These are phyloP conservation scores for Ormyrus nitidulus DNA, from an alignment of 2,888 invertebrate species.

Conservation along the genomic window DNA sequence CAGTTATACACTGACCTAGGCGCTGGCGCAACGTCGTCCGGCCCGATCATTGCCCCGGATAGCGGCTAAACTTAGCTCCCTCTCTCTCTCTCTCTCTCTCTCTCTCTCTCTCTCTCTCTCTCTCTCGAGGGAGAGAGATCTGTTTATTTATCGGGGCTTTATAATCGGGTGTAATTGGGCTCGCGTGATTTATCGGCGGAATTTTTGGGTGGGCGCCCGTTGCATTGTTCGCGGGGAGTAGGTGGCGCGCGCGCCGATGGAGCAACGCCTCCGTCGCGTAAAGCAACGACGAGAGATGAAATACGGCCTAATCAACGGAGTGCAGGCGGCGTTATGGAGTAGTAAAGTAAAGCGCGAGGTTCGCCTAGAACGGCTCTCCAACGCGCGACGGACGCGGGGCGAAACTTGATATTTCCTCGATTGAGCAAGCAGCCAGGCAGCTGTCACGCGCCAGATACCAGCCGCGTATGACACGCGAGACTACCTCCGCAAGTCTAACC, in stretches of 20 bases:
- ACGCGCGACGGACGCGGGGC: conserved; percentile 15
- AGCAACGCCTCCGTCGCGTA: too few relatives aligned
- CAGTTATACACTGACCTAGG: conserved; percentile 1
- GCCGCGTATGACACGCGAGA: conserved; percentile 53
- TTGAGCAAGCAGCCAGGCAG: conserved; percentile 67
- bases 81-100: too few relatives aligned
- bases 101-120: neutral
- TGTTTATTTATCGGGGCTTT: conserved; percentile 44
- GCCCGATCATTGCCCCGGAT: conserved; percentile 40
- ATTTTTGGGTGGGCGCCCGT: too few relatives aligned
- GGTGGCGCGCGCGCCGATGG: too few relatives aligned
- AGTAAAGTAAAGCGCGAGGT: too few relatives aligned
- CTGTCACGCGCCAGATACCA: conserved; percentile 67
- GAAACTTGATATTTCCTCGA: conserved; percentile 71
- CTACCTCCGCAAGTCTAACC: conserved; percentile 51
- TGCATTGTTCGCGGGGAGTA: too few relatives aligned
- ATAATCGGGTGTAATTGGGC: too few relatives aligned
- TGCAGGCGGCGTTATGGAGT: too few relatives aligned
- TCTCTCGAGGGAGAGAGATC: neutral
- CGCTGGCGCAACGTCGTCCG: neutral
- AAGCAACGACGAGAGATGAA: too few relatives aligned
- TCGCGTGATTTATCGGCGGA: too few relatives aligned
- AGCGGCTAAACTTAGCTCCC: conserved; percentile 31
- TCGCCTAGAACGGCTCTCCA: too few relatives aligned
- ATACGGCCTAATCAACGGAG: too few relatives aligned